Percentiles rank a stretch among this genome's conserved stretches.
Conservation (phyloP, 2,113 vertebrate genomes). For the Caracal caracal region DNA sequence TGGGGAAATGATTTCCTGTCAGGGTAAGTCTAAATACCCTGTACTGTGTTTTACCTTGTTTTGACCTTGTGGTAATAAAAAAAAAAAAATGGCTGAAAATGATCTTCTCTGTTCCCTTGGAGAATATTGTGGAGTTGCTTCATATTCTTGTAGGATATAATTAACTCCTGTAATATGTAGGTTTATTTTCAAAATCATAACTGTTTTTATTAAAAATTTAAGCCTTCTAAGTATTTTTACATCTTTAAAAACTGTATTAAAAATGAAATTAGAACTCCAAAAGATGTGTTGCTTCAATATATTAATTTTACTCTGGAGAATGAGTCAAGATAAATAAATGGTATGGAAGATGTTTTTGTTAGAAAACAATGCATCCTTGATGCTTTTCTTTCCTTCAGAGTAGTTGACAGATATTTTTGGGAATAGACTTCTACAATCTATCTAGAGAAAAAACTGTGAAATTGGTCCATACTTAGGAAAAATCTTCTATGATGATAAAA, state of each 20-base stretch:
- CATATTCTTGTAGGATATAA: neutral
- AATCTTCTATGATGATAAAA: neutral
- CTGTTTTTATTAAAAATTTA: neutral
- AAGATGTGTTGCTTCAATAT: neutral
- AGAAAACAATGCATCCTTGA: neutral
- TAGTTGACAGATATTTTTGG: neutral
- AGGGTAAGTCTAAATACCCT: accelerated
- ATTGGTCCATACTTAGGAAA: neutral
- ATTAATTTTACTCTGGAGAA: neutral
- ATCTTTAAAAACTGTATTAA: neutral
- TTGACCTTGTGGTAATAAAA: neutral
- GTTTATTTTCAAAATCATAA: neutral
- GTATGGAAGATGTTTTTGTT: neutral
- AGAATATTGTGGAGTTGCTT: neutral
- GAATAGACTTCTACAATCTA: neutral
- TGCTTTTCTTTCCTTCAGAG: neutral
- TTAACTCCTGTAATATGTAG: neutral
- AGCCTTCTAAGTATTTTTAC: neutral
- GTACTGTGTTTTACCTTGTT: neutral
- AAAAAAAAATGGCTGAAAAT: neutral
- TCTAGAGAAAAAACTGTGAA: neutral
- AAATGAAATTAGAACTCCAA: neutral
- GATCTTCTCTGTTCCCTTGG: neutral
- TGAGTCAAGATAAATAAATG: neutral
- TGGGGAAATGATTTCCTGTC: neutral